Conservation (phyloP, 2,888 invertebrate species). For the Pinctada fucata region DNA sequence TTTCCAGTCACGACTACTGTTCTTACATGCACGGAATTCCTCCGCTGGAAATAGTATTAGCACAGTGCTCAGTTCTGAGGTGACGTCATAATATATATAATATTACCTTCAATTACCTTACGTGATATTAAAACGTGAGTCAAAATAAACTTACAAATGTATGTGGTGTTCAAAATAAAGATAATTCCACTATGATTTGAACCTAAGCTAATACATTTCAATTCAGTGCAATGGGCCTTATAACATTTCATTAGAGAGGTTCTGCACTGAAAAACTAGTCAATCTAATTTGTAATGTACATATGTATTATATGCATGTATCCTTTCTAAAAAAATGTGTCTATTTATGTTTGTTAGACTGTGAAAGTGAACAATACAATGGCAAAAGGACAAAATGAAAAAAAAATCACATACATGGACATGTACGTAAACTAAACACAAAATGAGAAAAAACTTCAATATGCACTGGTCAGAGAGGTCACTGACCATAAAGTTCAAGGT, state of each 20-base stretch:
- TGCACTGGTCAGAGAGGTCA: constrained; percentile 20
- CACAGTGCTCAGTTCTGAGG: background rate
- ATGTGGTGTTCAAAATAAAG: too few relatives aligned
- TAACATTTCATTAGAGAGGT: background rate
- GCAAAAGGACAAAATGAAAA: background rate
- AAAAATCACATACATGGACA: constrained; percentile 10
- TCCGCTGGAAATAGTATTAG: background rate
- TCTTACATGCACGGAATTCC: background rate
- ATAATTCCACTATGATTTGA: too few relatives aligned
- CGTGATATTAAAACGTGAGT: too few relatives aligned
- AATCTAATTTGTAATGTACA: background rate
- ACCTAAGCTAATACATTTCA: too few relatives aligned
- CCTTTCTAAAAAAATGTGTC: background rate
- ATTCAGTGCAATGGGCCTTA: too few relatives aligned
- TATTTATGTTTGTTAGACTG: too few relatives aligned
- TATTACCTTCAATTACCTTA: too few relatives aligned
- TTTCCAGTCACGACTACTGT: background rate
- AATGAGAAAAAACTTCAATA: constrained; percentile 25
- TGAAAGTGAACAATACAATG: background rate
- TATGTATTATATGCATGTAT: background rate
- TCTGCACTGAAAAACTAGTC: background rate
- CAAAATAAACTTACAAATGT: too few relatives aligned
- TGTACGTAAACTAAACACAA: constrained; percentile 13
- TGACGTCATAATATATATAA: too few relatives aligned
- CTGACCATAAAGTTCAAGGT: constrained; percentile 35